A percentile compares a stretch with the other conserved stretches of the same genome.
phyloP scores from a whole-genome alignment of 2,113 vertebrate genomes.

The Arvicanthis niloticus region DNA sequence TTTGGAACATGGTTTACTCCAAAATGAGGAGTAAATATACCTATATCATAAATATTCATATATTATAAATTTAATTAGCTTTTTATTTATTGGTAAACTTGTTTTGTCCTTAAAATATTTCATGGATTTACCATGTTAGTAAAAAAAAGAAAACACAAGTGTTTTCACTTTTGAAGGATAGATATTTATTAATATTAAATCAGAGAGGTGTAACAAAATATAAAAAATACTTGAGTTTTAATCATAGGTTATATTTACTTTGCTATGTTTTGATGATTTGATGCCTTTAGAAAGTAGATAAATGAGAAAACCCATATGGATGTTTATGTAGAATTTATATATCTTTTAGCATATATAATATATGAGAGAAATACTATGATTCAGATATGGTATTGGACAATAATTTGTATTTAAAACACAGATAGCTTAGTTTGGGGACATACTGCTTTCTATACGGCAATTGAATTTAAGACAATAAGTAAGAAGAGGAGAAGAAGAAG shows the following conservation, averaged over 20 bases:
- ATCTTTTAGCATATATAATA: not conserved
- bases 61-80: not conserved
- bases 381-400: not conserved
- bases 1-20: conserved; percentile 28
- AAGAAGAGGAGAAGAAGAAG: no score
- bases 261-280: not conserved
- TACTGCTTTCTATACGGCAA: not conserved
- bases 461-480: no score
- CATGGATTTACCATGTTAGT: conserved; percentile 49
- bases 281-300: not conserved
- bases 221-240: not conserved
- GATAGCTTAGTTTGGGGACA: not conserved
- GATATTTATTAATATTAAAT: not conserved
- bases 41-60: not conserved
- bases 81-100: conserved; percentile 65
- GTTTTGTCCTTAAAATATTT: conserved; percentile 47
- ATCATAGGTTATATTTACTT: not conserved
- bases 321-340: not conserved
- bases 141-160: not conserved
- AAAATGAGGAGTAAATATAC: conserved; percentile 51
- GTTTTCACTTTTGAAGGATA: conserved; percentile 5
- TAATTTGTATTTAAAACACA: not conserved
- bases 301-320: not conserved
- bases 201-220: not conserved
- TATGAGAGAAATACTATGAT: not conserved